Conservation (phyloP, 2,888 invertebrate species). For the Drosophila ezoana region DNA sequence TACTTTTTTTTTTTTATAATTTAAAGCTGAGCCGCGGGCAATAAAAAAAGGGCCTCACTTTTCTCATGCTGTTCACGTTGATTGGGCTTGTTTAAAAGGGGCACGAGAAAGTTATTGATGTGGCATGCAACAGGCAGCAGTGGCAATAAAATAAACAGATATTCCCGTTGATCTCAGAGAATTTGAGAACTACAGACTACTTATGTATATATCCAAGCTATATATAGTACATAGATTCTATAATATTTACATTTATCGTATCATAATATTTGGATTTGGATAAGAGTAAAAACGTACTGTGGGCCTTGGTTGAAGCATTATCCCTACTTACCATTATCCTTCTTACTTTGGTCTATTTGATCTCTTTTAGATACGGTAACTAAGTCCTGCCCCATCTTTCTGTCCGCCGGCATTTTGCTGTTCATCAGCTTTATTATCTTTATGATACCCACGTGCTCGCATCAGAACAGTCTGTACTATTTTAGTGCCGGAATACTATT, state of each 20-base stretch:
- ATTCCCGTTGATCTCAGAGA: too few species aligned
- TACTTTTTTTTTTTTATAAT: slow-evolving; percentile 1
- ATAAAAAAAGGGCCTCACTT: background rate
- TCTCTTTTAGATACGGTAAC: slow-evolving; percentile 91
- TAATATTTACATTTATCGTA: too few species aligned
- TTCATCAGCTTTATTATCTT: slow-evolving; percentile 92
- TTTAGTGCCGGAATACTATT: slow-evolving; percentile 94
- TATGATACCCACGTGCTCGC: slow-evolving; percentile 90
- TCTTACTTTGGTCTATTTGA: slow-evolving; percentile 58
- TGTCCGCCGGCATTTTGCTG: slow-evolving; percentile 91
- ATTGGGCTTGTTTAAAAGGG: background rate
- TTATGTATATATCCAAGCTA: too few species aligned
- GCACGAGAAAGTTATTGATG: background rate
- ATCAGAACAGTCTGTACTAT: slow-evolving; percentile 91
- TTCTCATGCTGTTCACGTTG: background rate
- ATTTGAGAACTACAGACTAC: too few species aligned
- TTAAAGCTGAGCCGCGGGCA: slow-evolving; percentile 5
- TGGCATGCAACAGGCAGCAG: background rate
- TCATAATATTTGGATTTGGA: too few species aligned
- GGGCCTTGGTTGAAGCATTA: too few species aligned
- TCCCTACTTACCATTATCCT: too few species aligned
- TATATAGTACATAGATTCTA: background rate
- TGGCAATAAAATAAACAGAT: too few species aligned
- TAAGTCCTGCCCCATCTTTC: slow-evolving; percentile 92
- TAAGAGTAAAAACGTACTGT: too few species aligned